phyloP scores from a whole-genome alignment of 2,797 vertebrate genomes.

The Sebastes cheni region DNA sequence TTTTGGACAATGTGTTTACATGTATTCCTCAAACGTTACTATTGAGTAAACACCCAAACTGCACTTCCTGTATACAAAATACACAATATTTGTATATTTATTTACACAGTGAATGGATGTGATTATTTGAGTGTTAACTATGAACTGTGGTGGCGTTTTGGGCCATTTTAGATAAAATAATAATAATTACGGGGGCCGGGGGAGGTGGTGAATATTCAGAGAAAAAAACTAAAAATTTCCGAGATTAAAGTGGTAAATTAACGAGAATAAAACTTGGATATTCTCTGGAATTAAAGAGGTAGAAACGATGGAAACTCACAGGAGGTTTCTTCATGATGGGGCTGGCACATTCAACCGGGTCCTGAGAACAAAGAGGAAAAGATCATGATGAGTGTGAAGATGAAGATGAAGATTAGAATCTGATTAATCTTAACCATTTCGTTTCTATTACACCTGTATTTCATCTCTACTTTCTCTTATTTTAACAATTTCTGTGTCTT shows the following conservation, averaged over 20 bases:
- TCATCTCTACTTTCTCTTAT: not conserved
- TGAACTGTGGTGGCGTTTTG: too few species aligned
- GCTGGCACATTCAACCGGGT: slow-evolving; percentile 61
- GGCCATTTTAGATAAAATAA: too few species aligned
- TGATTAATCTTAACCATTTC: not conserved
- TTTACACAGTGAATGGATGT: not conserved
- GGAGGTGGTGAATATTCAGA: too few species aligned
- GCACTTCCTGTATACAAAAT: not conserved
- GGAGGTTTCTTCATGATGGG: slow-evolving; percentile 74
- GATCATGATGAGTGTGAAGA: not conserved
- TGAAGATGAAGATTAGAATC: not conserved
- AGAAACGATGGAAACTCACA: slow-evolving; percentile 56
- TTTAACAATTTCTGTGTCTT: not conserved
- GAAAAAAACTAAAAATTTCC: too few species aligned
- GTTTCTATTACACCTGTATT: too few species aligned
- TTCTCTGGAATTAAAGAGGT: too few species aligned
- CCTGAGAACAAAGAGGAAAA: slow-evolving; percentile 50
- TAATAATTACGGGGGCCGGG: too few species aligned
- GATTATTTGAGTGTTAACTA: too few species aligned
- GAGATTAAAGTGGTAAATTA: too few species aligned
- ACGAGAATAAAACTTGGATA: too few species aligned
- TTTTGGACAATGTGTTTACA: not conserved
- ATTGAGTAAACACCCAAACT: not conserved
- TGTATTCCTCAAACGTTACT: not conserved
- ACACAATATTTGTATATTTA: not conserved